Base-by-base conservation (phyloP, 2,113 vertebrate species). In the Pitta sordida region DNA sequence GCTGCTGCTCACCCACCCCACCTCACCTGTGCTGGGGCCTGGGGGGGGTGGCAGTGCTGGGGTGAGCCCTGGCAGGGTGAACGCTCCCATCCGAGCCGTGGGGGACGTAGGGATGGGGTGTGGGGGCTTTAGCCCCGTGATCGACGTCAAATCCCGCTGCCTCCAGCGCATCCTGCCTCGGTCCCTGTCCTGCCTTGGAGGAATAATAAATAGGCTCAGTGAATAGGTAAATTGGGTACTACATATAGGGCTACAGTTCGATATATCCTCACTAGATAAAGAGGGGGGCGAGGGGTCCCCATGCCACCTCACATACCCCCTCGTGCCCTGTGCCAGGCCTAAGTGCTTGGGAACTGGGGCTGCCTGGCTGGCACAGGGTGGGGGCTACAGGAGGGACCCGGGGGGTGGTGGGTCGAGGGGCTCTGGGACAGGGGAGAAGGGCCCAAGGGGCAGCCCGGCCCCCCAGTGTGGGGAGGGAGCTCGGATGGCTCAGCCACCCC, bases 141-240 rank as follows among this genome's bases (percentile, higher is more conserved):
- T 36, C 43, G 46, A 64, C 78, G 67, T 36, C 64, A 53, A 80
- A 86, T 27, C 64, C 73, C 0, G 0, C 58, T 32, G 69, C 73
- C 73, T 89, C 37, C 10, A 49, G 78, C 55, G 2, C 80, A 83
- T 89, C 87, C 84, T 63, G 20, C 81, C 90, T 82, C 75, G 18
- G 82, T 93, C 95, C 92, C 88, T 55, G 49, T 91, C 86, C 86
- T 91, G 95, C 91, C 75, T 90, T 18, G 2, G 87, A 88, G 88
- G 86, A 86, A 91, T 83, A 97, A 97, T 97, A 96, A 96, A 97
- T 96, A 96, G 96, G 90, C 94, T 97, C 93, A 84, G 86, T 94
- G 95, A 95, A 77, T 94, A 92, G 93, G 91, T 95, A 92, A 94
- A 69, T 68, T 85, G 27, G 83, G 91, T 94, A 93, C 95, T 96